Percentiles rank a stretch among this genome's conserved stretches.
Evolutionary conservation across 2,113 vertebrate genomes (phyloP).

Genomic region (Ariopsis seemanni): DNA sequence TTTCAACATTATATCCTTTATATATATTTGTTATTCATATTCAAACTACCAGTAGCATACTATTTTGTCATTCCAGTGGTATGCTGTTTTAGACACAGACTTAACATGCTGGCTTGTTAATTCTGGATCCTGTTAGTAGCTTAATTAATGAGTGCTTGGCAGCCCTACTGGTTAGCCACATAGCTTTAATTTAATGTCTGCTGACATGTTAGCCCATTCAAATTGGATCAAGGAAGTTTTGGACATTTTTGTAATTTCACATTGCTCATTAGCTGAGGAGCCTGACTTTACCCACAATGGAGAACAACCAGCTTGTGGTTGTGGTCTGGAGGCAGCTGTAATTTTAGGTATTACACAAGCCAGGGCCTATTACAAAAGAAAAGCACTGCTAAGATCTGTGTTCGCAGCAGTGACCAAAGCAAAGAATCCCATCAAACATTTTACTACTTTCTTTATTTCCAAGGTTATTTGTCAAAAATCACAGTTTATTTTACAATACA

Average conservation of each 20-base stretch:
- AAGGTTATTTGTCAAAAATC: not conserved
- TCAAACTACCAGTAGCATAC: not conserved
- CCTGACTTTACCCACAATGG: conserved; percentile 17
- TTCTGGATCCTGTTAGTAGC: conserved; percentile 28
- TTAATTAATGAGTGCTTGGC: conserved; percentile 39
- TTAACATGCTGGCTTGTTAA: conserved; percentile 29
- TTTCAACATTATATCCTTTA: not conserved
- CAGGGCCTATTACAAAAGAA: not conserved
- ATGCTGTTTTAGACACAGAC: not conserved
- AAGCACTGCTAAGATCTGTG: conserved; percentile 5
- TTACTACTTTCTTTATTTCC: conserved; percentile 15
- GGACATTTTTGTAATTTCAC: conserved; percentile 45
- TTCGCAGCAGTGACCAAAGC: conserved; percentile 8
- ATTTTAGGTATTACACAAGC: conserved; percentile 15
- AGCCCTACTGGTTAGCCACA: conserved; percentile 40
- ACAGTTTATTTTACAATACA: not conserved
- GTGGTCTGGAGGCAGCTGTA: conserved; percentile 3
- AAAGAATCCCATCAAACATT: conserved; percentile 34
- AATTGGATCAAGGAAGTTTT: conserved; percentile 46
- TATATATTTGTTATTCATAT: not conserved
- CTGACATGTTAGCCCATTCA: conserved; percentile 41
- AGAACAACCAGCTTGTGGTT: not conserved
- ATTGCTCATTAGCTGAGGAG: conserved; percentile 41
- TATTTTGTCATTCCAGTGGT: not conserved
- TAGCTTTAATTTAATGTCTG: conserved; percentile 42